Percentiles rank a stretch among this genome's conserved stretches.
phyloP scores from a whole-genome alignment of 2,888 invertebrate species.

The Dasypolia templi region DNA sequence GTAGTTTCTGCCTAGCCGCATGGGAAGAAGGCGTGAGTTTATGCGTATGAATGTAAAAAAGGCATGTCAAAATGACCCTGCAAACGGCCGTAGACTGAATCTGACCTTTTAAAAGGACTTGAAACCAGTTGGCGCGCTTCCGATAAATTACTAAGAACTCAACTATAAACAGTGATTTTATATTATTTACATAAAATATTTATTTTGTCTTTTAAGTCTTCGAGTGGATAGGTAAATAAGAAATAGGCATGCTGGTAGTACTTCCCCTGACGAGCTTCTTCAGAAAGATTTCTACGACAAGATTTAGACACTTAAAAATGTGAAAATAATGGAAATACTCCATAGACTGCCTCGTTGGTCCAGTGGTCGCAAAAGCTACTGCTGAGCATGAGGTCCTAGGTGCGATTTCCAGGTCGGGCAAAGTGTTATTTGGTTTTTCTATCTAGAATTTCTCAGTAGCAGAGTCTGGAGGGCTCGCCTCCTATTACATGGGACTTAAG shows the following conservation, averaged over 20 bases:
- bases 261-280: neutral
- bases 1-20: too few relatives aligned
- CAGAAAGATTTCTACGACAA: neutral
- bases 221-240: neutral
- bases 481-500: too few relatives aligned
- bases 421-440: too few relatives aligned
- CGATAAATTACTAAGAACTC: conserved; percentile 23
- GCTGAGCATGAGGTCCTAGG: too few relatives aligned
- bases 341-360: too few relatives aligned
- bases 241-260: neutral
- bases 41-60: neutral
- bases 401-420: too few relatives aligned
- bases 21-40: too few relatives aligned
- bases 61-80: neutral
- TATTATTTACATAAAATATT: conserved; percentile 2
- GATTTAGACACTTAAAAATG: too few relatives aligned
- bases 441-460: too few relatives aligned
- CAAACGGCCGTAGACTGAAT: neutral
- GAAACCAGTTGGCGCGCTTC: conserved; percentile 24
- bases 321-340: too few relatives aligned
- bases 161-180: conserved; percentile 1
- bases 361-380: too few relatives aligned
- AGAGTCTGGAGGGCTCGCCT: too few relatives aligned
- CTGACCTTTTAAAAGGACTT: conserved; percentile 25
- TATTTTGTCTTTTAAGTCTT: neutral